These are phyloP conservation scores for Aspiorhynchus laticeps DNA, from an alignment of 2,113 vertebrate species.

Conservation along the genomic window DNA sequence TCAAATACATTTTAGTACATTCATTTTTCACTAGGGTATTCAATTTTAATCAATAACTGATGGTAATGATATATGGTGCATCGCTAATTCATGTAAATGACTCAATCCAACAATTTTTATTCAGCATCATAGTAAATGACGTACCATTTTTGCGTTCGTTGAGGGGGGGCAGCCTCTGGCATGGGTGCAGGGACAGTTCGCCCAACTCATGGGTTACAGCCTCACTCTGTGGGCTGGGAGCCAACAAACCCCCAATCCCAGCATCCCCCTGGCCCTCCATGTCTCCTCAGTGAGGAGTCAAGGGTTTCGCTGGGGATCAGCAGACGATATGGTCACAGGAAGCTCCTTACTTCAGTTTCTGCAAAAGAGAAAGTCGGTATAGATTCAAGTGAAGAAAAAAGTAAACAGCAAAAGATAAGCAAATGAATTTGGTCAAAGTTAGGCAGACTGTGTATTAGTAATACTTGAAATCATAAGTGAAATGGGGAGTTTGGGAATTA, in stretches of 20 bases:
- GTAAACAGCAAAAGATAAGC: not conserved
- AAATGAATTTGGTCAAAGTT: not conserved
- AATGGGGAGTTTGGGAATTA: conserved; percentile 11
- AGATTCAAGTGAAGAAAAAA: not conserved
- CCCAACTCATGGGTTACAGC: conserved; percentile 92
- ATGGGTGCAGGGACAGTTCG: conserved; percentile 90
- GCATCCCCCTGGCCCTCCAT: conserved; percentile 86
- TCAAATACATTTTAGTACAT: no score
- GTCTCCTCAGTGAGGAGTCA: conserved; percentile 60
- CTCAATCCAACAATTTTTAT: not conserved
- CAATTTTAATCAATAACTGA: no score
- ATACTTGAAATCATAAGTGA: not conserved
- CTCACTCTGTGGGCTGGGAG: conserved; percentile 94
- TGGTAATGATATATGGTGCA: no score
- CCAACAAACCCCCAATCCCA: conserved; percentile 78
- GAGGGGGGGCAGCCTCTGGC: conserved; percentile 86
- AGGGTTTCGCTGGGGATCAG: conserved; percentile 55
- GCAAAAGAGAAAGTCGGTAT: conserved; percentile 39
- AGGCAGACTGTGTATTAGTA: not conserved
- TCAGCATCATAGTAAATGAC: conserved; percentile 43
- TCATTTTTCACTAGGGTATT: no score
- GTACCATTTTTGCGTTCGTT: conserved; percentile 95
- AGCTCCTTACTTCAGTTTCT: conserved; percentile 61
- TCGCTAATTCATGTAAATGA: not conserved
- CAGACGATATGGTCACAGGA: conserved; percentile 44